phyloP scores from a whole-genome alignment of 2,888 invertebrate genomes.

The Orchestes rusci region DNA sequence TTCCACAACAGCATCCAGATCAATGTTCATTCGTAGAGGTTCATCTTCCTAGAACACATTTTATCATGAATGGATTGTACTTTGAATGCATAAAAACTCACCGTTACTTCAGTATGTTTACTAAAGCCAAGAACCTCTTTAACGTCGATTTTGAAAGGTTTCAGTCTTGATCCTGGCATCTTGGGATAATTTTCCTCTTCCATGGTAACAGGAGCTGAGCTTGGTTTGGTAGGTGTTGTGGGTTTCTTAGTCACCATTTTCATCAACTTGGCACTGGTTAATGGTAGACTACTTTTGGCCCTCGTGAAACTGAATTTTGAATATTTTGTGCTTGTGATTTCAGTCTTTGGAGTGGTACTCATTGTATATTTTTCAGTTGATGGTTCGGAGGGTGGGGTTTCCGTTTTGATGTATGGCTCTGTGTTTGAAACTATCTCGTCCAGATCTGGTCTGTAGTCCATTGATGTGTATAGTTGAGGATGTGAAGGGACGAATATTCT shows the following conservation, averaged over 20 bases:
- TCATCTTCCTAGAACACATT: too few relatives aligned
- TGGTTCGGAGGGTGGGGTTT: slow-evolving; percentile 16
- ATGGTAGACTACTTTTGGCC: slow-evolving; percentile 28
- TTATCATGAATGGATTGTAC: too few relatives aligned
- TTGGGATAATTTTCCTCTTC: slow-evolving; percentile 27
- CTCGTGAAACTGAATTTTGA: slow-evolving; percentile 3
- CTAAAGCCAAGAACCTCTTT: slow-evolving; percentile 34
- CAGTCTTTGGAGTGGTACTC: slow-evolving; percentile 5
- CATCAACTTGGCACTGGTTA: slow-evolving; percentile 41
- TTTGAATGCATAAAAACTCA: too few relatives aligned
- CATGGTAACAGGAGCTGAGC: slow-evolving; percentile 1
- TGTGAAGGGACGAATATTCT: slow-evolving; percentile 40
- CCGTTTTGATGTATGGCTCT: slow-evolving; percentile 21
- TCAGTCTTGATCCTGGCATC: slow-evolving; percentile 24
- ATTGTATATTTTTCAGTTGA: too few relatives aligned
- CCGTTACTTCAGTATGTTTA: slow-evolving; percentile 21
- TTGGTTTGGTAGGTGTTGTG: slow-evolving; percentile 30
- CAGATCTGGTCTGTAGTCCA: slow-evolving; percentile 34
- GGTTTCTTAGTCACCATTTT: slow-evolving; percentile 37
- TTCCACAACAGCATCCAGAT: slow-evolving; percentile 26
- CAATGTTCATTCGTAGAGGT: slow-evolving; percentile 34
- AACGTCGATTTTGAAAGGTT: slow-evolving; percentile 36
- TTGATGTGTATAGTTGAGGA: slow-evolving; percentile 36
- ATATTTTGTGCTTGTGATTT: neutral
- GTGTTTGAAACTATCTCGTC: slow-evolving; percentile 28